Base-by-base conservation (phyloP, 1,140 invertebrate species). In the Panulirus ornatus region DNA sequence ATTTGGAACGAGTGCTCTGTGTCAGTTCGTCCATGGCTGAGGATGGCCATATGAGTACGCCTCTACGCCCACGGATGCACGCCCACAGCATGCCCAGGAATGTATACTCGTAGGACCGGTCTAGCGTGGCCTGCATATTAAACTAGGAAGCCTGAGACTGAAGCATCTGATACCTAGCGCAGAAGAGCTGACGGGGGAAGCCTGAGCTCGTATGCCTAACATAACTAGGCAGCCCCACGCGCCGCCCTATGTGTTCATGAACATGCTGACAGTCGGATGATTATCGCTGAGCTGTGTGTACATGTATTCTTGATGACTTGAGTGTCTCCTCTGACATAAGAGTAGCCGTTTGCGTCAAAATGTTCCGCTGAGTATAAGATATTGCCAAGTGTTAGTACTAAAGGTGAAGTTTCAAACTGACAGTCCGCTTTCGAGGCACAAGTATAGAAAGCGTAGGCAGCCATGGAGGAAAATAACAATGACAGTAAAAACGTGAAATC, bases 91-190 rank as follows among this genome's bases (percentile, higher is more conserved):
- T 70, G 22, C 54, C 16, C 8, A 84, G 81, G 81, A 84, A 84
- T 84, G 81, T 84, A 38, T 44, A 82, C 78, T 30, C 51, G 47
- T 34, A 70, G 81, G 81, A 84, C 81, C 81, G 81, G 81, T 84
- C 58, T 84, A 22, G 54, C 54, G 81, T 70, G 81, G 54, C 30
- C 54, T 63, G 81, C 51, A 84, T 84, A 84, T 84, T 84, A 84
- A 84, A 36, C 27, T 30, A 42, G n/a, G 81, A 27, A 70, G 63
- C 27, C 58, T 27, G 16, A 82, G 51, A 30, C 34, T 58, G 8
- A 27, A 30, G 27, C 27, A 78, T 36, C 75, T 42, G 44, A 47
- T 75, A 38, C 36, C 34, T 75, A 36, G 36, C 75, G 44, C 75
- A 2, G 2, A 30, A 0, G n/a, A 66, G n/a, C 30, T 66, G 58